Conservation (phyloP, 2,888 invertebrate species). For the Lordiphosa andalusiaca region DNA sequence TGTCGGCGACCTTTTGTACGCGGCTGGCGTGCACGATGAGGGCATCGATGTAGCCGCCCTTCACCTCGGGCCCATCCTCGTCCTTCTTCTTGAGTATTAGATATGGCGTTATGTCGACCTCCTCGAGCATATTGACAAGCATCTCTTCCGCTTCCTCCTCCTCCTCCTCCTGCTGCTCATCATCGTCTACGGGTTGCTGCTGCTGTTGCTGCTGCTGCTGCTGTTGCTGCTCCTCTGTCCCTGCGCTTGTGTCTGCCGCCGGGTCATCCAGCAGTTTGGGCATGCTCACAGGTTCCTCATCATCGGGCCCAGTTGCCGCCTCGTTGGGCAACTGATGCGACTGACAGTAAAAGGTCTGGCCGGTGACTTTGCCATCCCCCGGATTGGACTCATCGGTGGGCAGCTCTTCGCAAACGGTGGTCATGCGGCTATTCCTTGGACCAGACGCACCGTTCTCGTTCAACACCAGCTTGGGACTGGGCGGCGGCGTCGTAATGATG, state of each 20-base stretch:
- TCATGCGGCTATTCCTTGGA: slow-evolving; percentile 79
- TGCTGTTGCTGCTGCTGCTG: slow-evolving; percentile 4
- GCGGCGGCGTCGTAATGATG: slow-evolving; percentile 81
- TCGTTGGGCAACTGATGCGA: slow-evolving; percentile 71
- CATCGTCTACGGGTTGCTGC: slow-evolving; percentile 12
- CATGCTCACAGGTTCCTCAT: slow-evolving; percentile 34
- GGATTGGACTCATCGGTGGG: slow-evolving; percentile 15
- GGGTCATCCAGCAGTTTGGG: slow-evolving; percentile 40
- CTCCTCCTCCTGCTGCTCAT: slow-evolving; percentile 31
- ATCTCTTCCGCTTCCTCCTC: slow-evolving; percentile 36
- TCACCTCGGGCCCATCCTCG: slow-evolving; percentile 93
- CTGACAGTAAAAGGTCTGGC: slow-evolving; percentile 51
- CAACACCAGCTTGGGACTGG: slow-evolving; percentile 78
- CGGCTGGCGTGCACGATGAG: slow-evolving; percentile 97
- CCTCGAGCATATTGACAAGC: slow-evolving; percentile 85
- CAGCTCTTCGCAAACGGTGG: slow-evolving; percentile 79
- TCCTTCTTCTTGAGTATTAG: slow-evolving; percentile 89
- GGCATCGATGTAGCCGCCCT: slow-evolving; percentile 96
- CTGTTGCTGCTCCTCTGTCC: slow-evolving; percentile 2
- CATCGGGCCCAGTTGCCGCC: slow-evolving; percentile 11
- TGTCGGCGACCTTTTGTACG: slow-evolving; percentile 86
- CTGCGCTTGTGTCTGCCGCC: neutral
- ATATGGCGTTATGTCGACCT: slow-evolving; percentile 89
- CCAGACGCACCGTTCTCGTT: slow-evolving; percentile 40
- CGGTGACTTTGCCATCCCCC: slow-evolving; percentile 7